Conservation (phyloP, 2,888 invertebrate genomes). For the Micoletzkya japonica region DNA sequence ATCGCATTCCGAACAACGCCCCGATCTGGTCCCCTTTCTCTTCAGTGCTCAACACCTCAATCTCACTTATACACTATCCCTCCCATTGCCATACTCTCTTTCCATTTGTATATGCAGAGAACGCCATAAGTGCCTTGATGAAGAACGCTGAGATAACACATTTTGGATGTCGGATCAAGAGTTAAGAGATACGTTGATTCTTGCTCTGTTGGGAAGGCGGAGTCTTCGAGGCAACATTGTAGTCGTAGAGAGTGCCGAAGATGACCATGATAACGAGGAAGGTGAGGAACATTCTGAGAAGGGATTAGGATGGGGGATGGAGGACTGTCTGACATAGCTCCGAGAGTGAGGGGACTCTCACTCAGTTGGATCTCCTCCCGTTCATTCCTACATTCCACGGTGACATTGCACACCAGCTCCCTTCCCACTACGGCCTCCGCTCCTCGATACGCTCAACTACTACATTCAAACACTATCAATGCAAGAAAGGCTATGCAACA, state of each 20-base stretch:
- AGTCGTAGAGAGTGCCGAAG: conserved; percentile 61
- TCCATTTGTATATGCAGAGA: conserved; percentile 69
- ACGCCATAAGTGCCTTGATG: conserved; percentile 63
- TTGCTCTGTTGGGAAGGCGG: no score
- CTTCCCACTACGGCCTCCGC: conserved; percentile 49
- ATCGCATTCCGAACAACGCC: conserved; percentile 69
- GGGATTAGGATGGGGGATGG: background rate
- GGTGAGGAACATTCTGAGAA: conserved; percentile 51
- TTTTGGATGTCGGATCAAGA: background rate
- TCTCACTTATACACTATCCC: background rate
- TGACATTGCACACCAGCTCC: conserved; percentile 57
- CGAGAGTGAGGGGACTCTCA: conserved; percentile 48
- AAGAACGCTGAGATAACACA: conserved; percentile 38
- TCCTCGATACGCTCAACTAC: conserved; percentile 45
- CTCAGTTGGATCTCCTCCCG: conserved; percentile 49
- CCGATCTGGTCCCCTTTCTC: conserved; percentile 57
- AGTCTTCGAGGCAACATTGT: conserved; percentile 45
- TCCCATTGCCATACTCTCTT: conserved; percentile 35
- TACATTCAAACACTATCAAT: background rate
- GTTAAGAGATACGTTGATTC: no score
- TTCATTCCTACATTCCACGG: conserved; percentile 57
- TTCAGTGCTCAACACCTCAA: conserved; percentile 2
- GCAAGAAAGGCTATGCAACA: no score
- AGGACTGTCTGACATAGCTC: conserved; percentile 40
- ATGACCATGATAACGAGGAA: conserved; percentile 49